phyloP scores from a whole-genome alignment of 2,113 vertebrate genomes.

The Empidonax alnorum region DNA sequence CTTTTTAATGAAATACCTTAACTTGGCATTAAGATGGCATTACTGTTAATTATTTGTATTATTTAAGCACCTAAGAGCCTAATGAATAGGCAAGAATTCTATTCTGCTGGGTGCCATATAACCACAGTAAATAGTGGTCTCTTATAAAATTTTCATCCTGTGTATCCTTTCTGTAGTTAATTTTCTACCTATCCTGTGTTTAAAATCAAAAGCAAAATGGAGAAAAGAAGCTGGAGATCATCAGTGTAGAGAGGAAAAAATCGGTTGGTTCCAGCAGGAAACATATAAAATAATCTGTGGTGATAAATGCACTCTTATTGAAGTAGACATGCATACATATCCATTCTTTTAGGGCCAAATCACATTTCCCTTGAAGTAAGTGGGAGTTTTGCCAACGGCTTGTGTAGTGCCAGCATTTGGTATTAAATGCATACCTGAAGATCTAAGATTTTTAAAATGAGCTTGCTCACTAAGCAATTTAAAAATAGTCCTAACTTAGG shows the following conservation, averaged over 20 bases:
- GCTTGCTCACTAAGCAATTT: background rate
- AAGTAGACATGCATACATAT: background rate
- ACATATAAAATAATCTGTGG: background rate
- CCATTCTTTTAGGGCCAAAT: background rate
- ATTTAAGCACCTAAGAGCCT: conserved; percentile 47
- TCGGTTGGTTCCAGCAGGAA: background rate
- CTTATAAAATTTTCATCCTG: background rate
- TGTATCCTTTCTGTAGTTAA: background rate
- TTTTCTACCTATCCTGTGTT: background rate
- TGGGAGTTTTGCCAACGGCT: background rate
- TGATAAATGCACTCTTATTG: background rate
- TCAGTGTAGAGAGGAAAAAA: background rate
- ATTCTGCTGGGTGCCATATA: conserved; percentile 33
- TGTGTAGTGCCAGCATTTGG: background rate
- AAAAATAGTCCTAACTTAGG: background rate
- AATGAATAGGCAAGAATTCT: conserved; percentile 39
- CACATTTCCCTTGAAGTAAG: background rate
- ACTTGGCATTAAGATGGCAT: conserved; percentile 32
- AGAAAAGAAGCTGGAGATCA: background rate
- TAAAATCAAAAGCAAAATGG: background rate
- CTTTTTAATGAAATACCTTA: conserved; percentile 65
- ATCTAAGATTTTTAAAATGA: background rate
- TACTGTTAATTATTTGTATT: conserved; percentile 67
- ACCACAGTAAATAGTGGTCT: background rate
- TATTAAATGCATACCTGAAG: conserved; percentile 28